These are phyloP conservation scores for Polia nebulosa DNA, from an alignment of 2,888 invertebrate species.

Conservation along the genomic window DNA sequence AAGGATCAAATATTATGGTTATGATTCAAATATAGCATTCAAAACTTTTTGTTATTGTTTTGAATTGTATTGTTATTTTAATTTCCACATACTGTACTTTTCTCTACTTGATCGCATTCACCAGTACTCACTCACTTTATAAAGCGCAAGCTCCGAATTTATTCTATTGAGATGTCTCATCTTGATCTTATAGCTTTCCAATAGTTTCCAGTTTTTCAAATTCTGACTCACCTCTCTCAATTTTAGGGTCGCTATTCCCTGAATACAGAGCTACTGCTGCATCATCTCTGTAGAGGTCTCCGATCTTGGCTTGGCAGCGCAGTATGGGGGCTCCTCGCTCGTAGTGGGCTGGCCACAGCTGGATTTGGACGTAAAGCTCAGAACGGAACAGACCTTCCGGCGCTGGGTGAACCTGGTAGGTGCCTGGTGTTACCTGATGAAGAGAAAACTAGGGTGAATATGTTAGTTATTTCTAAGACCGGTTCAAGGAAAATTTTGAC, in stretches of 20 bases:
- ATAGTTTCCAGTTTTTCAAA: slow-evolving; percentile 17
- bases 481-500: slow-evolving; percentile 12
- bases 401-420: slow-evolving; percentile 84
- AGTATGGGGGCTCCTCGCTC: slow-evolving; percentile 92
- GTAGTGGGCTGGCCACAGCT: slow-evolving; percentile 92
- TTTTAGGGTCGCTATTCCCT: slow-evolving; percentile 93
- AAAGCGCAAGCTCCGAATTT: slow-evolving; percentile 1
- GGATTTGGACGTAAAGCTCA: slow-evolving; percentile 91
- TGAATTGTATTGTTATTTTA: neutral
- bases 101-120: neutral
- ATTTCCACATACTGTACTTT: neutral
- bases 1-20: neutral
- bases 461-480: slow-evolving; percentile 26
- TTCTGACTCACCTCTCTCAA: slow-evolving; percentile 92
- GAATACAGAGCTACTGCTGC: slow-evolving; percentile 92
- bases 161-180: slow-evolving; percentile 11
- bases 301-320: slow-evolving; percentile 92
- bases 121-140: slow-evolving; percentile 4
- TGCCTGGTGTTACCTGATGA: slow-evolving; percentile 85
- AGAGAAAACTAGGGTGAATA: slow-evolving; percentile 46
- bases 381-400: slow-evolving; percentile 90
- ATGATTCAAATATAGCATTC: neutral
- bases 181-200: slow-evolving; percentile 7
- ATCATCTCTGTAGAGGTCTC: slow-evolving; percentile 91
- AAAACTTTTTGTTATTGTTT: neutral